Evolutionary conservation across 2,888 invertebrate species (phyloP), one percentile per base, ranked within the genome.

Genomic region (Seira sanloemensis): DNA sequence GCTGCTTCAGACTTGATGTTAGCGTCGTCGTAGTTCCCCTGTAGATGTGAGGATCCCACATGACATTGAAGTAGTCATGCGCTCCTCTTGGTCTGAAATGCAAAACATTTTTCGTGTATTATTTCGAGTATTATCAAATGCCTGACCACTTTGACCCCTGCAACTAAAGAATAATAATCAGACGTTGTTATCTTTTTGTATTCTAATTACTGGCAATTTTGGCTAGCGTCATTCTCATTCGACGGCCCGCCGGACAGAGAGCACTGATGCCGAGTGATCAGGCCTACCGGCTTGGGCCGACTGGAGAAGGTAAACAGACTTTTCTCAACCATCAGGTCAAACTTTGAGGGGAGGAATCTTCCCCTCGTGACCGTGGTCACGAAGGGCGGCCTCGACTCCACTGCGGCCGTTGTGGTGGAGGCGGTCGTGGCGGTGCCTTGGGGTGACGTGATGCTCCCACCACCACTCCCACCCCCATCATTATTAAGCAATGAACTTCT

Each of bases 21-120:
- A 78, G 26, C 7, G 85, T 81, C 16, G 85, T 82, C 24, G 89
- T 86, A 12, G 85, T 88, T 25, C 89, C 89, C 16, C 89, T 67
- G 71, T 78, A 86, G 18, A 89, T 83, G 75, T 89, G 89, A 27
- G 88, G 88, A 67, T 89, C 89, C 88, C 88, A 89, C 88, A 88
- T 88, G 2, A 89, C 76, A 25, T 89, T 89, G 73, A 76, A 89
- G 75, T 89, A 88, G 68, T 89, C 88, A 65, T 89, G 89, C 24
- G 85, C 86, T 75, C 89, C 89, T 12, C 88, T 85, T 16, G 89
- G 88, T 84, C 89, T 89, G 76, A n/a, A 78, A 81, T 69, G 23
- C n/a, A n/a, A n/a, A n/a, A n/a, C 71, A 23, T 73, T 18, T n/a
- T 12, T 73, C 5, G 19, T 16, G 23, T n/a, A 16, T 50, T 24